Base-by-base conservation (phyloP, 1,140 invertebrate species). In the Diabrotica virgifera region DNA sequence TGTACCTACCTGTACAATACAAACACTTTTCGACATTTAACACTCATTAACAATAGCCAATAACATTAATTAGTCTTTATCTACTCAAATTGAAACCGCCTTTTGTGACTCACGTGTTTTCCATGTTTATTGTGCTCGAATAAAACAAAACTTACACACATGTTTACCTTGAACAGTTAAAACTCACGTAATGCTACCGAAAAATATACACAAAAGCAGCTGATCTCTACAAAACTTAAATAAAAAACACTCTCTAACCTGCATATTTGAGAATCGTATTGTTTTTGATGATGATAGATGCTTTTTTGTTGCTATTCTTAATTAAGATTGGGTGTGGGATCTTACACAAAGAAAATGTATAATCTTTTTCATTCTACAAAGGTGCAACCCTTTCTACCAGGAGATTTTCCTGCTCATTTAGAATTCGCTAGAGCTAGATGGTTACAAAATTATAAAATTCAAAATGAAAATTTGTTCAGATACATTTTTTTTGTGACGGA, bases 241-340 rank as follows among this genome's bases (percentile, higher is more conserved):
- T 46, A 46, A 46, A 46, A 46, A 46, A 46, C 40, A 46, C 36
- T 38, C 35, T 58, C 67, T 69, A 68, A 69, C 68, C 68, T 69
- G 68, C 60, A 57, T 69, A 69, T 58, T 60, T 46, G 12, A 61
- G 54, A 36, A 50, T 65, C 2, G 58, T 36, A 13, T 59, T 58
- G 40, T 64, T 64, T 57, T 65, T 65, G 61, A 54, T 62, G 8
- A n/a, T 40, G 38, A 13, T 8, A 51, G 8, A 9, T 9, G 9
- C 2, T 51, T 52, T 46, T n/a, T n/a, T n/a, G n/a, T n/a, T n/a
- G 61, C 55, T 63, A n/a, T 40, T 37, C 14, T 38, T 51, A 4
- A 9, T 10, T 7, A 14, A n/a, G 36, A 65, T 53, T 46, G 59
- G 58, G n/a, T n/a, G n/a, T 8, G 40, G 40, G 11, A n/a, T n/a